Evolutionary conservation across 2,113 vertebrate genomes (phyloP), one percentile per base, ranked within the genome.

Genomic region (Orientallactaga bullata): DNA sequence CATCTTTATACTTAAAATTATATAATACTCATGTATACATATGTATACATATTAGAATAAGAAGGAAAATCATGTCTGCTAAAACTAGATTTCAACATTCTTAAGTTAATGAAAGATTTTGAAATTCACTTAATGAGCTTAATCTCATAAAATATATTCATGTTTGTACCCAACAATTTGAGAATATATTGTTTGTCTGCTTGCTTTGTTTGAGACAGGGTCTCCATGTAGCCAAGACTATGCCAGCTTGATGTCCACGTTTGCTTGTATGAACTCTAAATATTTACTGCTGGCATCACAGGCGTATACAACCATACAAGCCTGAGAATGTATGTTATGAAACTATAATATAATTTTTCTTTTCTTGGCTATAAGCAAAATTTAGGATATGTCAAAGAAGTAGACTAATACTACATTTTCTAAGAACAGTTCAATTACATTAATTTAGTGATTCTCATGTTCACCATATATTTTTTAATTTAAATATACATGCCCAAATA

Each of bases 31-130:
- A 76, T 74, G 60, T 68, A 2, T 55, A n/a, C 15, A 55, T 77
- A 65, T 73, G 7, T 37, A 63, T 58, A n/a, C 35, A n/a, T 26
- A n/a, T 39, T 42, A 81, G n/a, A 69, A 78, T n/a, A 51, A 58
- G 21, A 76, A 85, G 55, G 39, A 32, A 7, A 73, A 13, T 7
- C 35, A 88, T 84, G 10, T 79, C 30, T 68, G 24, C 72, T 74
- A 69, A 85, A 78, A 84, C 17, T 88, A 65, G 47, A 69, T 89
- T 85, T 93, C 15, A 73, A 58, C 15, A 81, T 87, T 51, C 13
- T 42, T 61, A 21, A 77, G 32, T 90, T 55, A 84, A 60, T 66
- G 42, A 15, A 88, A 73, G 39, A 73, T 47, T 83, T 91, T 68
- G 61, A 88, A 68, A 65, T 58, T 79, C 66, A 85, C 23, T 35